Conservation (phyloP, 1,140 invertebrate genomes). For the Diorhabda carinulata region DNA sequence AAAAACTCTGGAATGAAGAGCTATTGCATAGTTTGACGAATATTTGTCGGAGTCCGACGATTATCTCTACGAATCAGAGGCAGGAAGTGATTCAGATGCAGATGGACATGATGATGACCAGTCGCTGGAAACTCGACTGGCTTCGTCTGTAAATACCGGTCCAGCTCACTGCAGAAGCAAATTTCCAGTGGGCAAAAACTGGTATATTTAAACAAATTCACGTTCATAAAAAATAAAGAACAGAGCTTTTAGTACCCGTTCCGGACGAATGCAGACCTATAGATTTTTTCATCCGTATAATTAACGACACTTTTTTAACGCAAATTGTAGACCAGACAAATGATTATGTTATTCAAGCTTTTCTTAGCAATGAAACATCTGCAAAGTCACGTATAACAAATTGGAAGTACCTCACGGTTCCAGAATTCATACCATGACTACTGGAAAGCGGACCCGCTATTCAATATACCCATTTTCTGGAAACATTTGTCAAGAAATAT, state of each 20-base stretch:
- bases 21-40: too few relatives aligned
- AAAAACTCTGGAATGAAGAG: too few relatives aligned
- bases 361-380: constrained; percentile 14
- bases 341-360: constrained; percentile 23
- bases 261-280: constrained; percentile 11
- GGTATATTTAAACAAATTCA: too few relatives aligned
- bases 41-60: too few relatives aligned
- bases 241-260: constrained; percentile 17
- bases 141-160: too few relatives aligned
- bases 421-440: constrained; percentile 23
- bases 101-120: too few relatives aligned
- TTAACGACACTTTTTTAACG: constrained; percentile 19
- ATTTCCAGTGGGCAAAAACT: too few relatives aligned
- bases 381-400: constrained; percentile 23
- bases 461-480: constrained; percentile 20
- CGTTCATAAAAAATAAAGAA: not conserved
- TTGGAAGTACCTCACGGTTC: constrained; percentile 30
- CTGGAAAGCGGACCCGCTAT: too few relatives aligned
- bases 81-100: too few relatives aligned
- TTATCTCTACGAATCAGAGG: too few relatives aligned
- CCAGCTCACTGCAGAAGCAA: too few relatives aligned
- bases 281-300: constrained; percentile 13
- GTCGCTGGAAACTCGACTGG: too few relatives aligned
- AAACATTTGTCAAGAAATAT: constrained; percentile 22
- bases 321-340: constrained; percentile 21